These are phyloP conservation scores for Cyanoramphus novaezelandiae DNA, from an alignment of 2,113 vertebrate genomes.

Conservation along the genomic window DNA sequence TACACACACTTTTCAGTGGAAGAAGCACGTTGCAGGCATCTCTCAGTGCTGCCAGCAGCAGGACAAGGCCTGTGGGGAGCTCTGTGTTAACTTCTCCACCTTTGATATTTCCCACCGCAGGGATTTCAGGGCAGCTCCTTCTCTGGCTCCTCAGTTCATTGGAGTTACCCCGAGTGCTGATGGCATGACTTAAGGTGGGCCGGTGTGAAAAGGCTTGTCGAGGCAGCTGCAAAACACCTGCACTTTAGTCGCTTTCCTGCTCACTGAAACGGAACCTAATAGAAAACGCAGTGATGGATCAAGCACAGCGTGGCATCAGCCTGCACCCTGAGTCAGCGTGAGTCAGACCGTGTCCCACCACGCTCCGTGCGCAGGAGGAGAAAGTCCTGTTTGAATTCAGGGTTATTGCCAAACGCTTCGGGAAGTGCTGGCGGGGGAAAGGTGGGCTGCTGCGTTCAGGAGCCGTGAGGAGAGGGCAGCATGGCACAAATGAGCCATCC, in stretches of 20 bases:
- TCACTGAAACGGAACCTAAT: neutral
- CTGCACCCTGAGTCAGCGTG: neutral
- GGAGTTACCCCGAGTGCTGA: neutral
- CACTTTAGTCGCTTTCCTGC: neutral
- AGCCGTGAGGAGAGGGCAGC: neutral
- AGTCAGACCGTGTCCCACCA: neutral
- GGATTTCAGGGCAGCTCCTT: neutral
- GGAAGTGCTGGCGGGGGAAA: neutral
- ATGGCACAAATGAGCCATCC: neutral
- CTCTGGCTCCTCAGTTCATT: neutral
- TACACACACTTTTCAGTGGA: neutral
- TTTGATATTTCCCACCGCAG: neutral
- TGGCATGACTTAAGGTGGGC: neutral
- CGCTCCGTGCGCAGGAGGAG: accelerated
- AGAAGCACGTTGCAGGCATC: neutral
- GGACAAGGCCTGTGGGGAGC: neutral
- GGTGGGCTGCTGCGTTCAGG: accelerated
- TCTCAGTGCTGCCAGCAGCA: neutral
- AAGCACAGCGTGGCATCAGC: neutral
- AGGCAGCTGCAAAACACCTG: neutral
- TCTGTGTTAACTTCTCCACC: conserved; percentile 8
- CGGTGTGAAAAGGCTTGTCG: accelerated
- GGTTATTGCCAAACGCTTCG: neutral
- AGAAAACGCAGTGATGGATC: neutral
- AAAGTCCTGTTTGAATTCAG: neutral